Evolutionary conservation across 2,113 vertebrate species (phyloP), one percentile per base, ranked within the genome.

Genomic region (Colaptes auratus): DNA sequence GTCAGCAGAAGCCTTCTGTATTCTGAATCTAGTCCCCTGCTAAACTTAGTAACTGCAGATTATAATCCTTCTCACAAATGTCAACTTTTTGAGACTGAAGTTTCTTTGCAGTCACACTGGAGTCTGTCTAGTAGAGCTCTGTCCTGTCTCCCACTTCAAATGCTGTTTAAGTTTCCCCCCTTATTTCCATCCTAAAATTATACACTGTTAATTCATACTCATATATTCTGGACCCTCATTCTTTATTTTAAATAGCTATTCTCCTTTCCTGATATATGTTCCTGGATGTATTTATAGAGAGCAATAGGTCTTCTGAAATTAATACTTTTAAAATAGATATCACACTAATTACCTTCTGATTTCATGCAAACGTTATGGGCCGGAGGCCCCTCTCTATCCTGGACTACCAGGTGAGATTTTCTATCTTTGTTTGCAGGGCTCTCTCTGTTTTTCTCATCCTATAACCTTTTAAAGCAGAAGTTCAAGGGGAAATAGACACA

Each of bases 241-340:
- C 89, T 87, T 89, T 82, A 61, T 87, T 91, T 93, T 72, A 88
- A 90, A 83, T 65, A 91, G 48, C 36, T 84, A 5, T 78, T 92
- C 77, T 92, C 53, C 20, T 35, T 84, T 74, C 42, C 33, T 88
- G 18, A 92, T 92, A 70, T 42, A 83, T 92, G 53, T 84, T 86
- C 55, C 42, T 82, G 27, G 48, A 69, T 72, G 21, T 67, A 91
- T 94, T 93, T 96, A 86, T 92, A 93, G 86, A 84, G 28, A 75
- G 39, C 58, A 92, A 21, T 87, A 83, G 17, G 23, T 91, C 46
- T 86, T 86, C 67, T 86, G 31, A 33, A 94, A 86, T 92, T 88
- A 91, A 28, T 67, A 71, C 42, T 86, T 91, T 86, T 79, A 78
- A 90, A 90, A 90, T 83, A 96, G 69, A 10, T 88, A 77, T n/a